Evolutionary conservation across 2,113 vertebrate genomes (phyloP), one percentile per base, ranked within the genome.

Genomic region (Ptychochromis oligacanthus): DNA sequence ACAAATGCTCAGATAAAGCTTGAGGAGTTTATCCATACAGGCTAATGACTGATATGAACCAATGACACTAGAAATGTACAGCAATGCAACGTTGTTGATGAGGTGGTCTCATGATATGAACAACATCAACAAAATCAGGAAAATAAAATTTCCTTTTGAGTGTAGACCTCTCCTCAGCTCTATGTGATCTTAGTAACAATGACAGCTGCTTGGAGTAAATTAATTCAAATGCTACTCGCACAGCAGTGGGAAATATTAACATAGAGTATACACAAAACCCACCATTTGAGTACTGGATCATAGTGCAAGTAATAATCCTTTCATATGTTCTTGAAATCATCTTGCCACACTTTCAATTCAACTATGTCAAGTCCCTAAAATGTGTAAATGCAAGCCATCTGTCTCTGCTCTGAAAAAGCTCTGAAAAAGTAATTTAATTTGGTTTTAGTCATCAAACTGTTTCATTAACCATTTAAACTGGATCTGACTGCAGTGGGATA

Each of bases 311-410:
- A 80, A 75, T 77, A 90, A 89, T 79, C 64, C 60, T 86, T 82
- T 90, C 70, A 65, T 20, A 79, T 77, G 75, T 82, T 84, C 87
- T 79, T 38, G 24, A 82, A 84, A 85, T 59, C 38, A 72, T 86
- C 77, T 82, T n/a, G 38, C 49, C 67, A 57, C 49, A 43, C 17
- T 74, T 88, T 58, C 82, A 82, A 82, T 26, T 52, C 28, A 74
- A 49, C 54, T 52, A 79, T 55, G 52, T 82, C 72, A 60, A 38
- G 64, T 72, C 77, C 61, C 6, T 58, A n/a, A 72, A 74, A 77
- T 67, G 34, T 56, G 26, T 24, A 62, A 85, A 77, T 1, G 36
- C 20, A 54, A 78, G 62, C 5, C 5, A 1, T 64, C 11, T 70
- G 81, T 81, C 18, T 18, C 12, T 1, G 2, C 18, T 54, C 46